phyloP scores from a whole-genome alignment of 2,888 invertebrate genomes.

The Choreutis nemorana region DNA sequence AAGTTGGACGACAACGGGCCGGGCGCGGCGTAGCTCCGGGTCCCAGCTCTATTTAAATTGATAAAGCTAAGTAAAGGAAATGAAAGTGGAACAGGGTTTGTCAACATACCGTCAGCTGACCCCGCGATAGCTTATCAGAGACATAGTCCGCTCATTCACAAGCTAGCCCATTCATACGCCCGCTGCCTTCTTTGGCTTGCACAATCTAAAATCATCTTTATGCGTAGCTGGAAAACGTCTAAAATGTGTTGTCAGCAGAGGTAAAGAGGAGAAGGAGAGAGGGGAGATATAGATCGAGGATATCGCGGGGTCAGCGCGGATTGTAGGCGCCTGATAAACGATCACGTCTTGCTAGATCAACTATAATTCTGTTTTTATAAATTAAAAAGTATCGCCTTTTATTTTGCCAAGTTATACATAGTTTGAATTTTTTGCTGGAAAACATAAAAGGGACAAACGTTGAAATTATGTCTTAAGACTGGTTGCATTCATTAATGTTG shows the following conservation, averaged over 20 bases:
- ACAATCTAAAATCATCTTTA: conserved; percentile 32
- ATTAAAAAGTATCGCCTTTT: too few species aligned
- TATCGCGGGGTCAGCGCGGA: conserved; percentile 64
- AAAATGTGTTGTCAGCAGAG: conserved; percentile 20
- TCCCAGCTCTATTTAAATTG: conserved; percentile 31
- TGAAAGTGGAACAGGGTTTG: conserved; percentile 63
- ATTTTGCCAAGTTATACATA: too few species aligned
- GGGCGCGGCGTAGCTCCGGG: too few species aligned
- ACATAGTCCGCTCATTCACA: conserved; percentile 66
- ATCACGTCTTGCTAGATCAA: conserved; percentile 34
- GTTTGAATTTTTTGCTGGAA: too few species aligned
- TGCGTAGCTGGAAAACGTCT: conserved; percentile 23
- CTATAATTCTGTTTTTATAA: too few species aligned
- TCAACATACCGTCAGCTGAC: conserved; percentile 63
- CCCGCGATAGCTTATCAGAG: conserved; percentile 64
- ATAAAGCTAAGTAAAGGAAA: conserved; percentile 46
- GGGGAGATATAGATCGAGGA: conserved; percentile 57
- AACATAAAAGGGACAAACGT: too few species aligned
- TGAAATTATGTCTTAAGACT: too few species aligned
- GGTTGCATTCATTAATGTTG: too few species aligned
- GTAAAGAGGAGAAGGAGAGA: conserved; percentile 25
- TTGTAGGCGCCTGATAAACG: conserved; percentile 62
- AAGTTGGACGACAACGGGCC: too few species aligned
- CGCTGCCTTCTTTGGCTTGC: conserved; percentile 19
- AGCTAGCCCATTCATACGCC: conserved; percentile 59